phyloP scores from a whole-genome alignment of 2,113 vertebrate genomes.

The Genyomyrus donnyi region DNA sequence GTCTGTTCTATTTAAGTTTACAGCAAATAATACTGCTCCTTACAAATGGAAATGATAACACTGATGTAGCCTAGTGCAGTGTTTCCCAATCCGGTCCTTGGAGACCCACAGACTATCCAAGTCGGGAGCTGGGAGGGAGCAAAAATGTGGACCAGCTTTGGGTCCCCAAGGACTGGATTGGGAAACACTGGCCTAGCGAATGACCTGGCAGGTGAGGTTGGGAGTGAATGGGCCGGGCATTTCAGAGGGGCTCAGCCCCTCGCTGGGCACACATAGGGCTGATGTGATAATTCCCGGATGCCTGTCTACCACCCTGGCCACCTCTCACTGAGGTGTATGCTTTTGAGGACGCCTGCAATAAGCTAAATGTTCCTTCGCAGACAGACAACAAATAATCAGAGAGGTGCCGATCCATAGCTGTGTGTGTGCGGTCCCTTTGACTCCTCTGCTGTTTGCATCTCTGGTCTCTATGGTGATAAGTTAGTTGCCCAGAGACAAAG shows the following conservation, averaged over 20 bases:
- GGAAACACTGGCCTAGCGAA: not conserved
- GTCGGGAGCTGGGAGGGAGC: not conserved
- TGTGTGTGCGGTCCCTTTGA: not conserved
- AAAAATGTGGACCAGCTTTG: not conserved
- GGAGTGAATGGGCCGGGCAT: not conserved
- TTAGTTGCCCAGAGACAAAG: not conserved
- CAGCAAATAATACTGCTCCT: not conserved
- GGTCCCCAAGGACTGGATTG: not conserved
- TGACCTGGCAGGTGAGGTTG: not conserved
- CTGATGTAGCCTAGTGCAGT: not conserved
- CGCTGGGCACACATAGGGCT: not conserved
- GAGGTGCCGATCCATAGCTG: not conserved
- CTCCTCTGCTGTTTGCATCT: not conserved
- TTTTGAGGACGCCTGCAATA: not conserved
- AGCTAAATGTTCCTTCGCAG: not conserved
- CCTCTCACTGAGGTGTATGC: not conserved
- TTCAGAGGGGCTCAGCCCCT: not conserved
- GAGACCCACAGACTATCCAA: not conserved
- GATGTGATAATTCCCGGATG: constrained; percentile 1
- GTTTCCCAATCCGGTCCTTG: not conserved
- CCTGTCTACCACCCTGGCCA: not conserved
- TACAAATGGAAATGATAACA: not conserved
- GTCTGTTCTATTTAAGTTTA: not conserved
- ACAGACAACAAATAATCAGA: constrained; percentile 4
- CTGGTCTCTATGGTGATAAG: not conserved